Percentiles rank a stretch among this genome's conserved stretches.
Evolutionary conservation across 2,113 vertebrate species (phyloP).

Genomic region (Todiramphus chloris): DNA sequence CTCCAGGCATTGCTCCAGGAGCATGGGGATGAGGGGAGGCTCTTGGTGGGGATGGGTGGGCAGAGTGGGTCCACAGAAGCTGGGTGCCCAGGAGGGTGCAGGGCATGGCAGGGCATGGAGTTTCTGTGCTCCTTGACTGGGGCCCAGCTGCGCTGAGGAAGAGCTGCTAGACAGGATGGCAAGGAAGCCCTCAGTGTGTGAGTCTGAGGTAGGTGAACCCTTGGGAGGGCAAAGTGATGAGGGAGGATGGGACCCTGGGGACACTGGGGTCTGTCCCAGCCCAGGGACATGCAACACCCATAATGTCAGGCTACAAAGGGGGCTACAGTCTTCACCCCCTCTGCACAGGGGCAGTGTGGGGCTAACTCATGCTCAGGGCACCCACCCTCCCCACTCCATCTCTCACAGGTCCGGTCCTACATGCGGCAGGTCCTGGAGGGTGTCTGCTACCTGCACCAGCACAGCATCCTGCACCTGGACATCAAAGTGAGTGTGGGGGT

Average conservation of each 20-base stretch:
- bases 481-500: constrained; percentile 82
- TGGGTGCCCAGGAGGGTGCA: background rate
- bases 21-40: background rate
- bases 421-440: constrained; percentile 91
- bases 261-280: background rate
- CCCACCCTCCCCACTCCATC: background rate
- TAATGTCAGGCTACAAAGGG: background rate
- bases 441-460: constrained; percentile 86
- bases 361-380: background rate
- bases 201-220: constrained; percentile 87
- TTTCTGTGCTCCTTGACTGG: constrained; percentile 69
- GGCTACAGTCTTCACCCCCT: background rate
- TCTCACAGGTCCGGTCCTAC: constrained; percentile 85
- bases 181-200: constrained; percentile 85
- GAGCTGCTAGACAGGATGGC: constrained; percentile 91
- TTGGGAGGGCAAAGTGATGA: background rate
- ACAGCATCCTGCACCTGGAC: constrained; percentile 87
- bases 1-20: background rate
- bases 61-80: accelerated
- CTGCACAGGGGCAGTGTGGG: background rate
- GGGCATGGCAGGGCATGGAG: background rate
- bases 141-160: constrained; percentile 86
- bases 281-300: background rate
- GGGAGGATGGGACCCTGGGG: background rate
- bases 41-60: background rate